These are phyloP conservation scores for Bugula neritina DNA, from an alignment of 2,888 invertebrate genomes.

Conservation along the genomic window DNA sequence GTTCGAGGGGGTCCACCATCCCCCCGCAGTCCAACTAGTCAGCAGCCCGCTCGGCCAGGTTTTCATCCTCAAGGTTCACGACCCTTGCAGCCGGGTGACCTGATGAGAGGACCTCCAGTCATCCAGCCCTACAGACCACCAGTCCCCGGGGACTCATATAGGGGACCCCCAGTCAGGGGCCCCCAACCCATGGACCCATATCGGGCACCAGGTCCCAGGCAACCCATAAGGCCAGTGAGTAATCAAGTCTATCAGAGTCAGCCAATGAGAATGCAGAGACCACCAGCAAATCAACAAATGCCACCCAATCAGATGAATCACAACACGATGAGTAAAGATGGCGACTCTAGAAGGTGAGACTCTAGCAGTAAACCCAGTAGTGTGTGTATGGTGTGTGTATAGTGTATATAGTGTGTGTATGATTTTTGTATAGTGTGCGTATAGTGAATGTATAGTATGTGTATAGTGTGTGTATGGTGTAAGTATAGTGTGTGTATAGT, in stretches of 20 bases:
- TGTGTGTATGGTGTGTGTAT: too few relatives aligned
- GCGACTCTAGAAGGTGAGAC: constrained; percentile 8
- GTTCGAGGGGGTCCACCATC: background rate
- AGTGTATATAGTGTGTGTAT: too few relatives aligned
- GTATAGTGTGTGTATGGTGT: too few relatives aligned
- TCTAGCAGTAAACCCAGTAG: too few relatives aligned
- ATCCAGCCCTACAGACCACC: constrained; percentile 40
- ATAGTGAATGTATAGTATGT: too few relatives aligned
- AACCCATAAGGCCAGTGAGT: background rate
- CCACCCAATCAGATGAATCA: background rate
- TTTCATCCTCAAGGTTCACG: constrained; percentile 60
- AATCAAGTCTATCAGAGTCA: background rate
- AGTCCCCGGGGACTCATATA: constrained; percentile 54
- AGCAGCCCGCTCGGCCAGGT: constrained; percentile 34
- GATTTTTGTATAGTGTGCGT: too few relatives aligned
- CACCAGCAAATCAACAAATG: background rate
- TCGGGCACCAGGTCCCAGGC: constrained; percentile 8
- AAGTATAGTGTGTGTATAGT: too few relatives aligned
- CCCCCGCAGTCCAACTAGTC: background rate
- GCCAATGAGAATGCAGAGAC: constrained; percentile 21
- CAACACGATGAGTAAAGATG: background rate
- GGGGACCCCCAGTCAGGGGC: constrained; percentile 26
- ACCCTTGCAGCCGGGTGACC: constrained; percentile 49
- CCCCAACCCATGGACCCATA: constrained; percentile 23
- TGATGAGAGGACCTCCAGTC: constrained; percentile 14